Conservation (phyloP, 2,113 vertebrate species). For the Psophia crepitans region DNA sequence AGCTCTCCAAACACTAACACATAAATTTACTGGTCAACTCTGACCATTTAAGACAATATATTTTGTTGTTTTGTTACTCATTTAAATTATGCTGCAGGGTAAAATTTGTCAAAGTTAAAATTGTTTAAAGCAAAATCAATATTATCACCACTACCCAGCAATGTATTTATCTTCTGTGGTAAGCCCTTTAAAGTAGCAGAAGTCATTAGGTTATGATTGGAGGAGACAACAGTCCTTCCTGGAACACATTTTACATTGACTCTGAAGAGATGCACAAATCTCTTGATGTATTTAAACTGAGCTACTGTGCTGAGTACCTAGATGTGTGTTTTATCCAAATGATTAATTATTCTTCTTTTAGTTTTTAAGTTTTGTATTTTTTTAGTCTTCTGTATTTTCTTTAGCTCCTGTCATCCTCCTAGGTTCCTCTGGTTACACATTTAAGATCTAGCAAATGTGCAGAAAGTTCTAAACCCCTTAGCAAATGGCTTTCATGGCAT, state of each 20-base stretch:
- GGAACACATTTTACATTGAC: neutral
- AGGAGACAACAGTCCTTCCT: neutral
- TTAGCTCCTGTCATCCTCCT: neutral
- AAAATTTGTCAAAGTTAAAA: neutral
- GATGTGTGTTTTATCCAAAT: neutral
- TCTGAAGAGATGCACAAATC: neutral
- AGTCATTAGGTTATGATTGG: neutral
- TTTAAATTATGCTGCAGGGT: neutral
- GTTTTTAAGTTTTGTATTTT: neutral
- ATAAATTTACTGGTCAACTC: neutral
- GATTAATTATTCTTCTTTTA: neutral
- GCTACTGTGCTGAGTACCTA: neutral
- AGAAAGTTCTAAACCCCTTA: neutral
- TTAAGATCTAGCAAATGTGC: neutral
- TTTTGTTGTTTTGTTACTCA: neutral
- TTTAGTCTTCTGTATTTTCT: neutral
- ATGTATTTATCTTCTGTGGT: neutral
- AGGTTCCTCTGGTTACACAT: neutral
- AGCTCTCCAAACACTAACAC: neutral
- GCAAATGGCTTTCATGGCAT: conserved; percentile 3
- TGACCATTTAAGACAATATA: neutral
- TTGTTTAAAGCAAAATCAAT: conserved; percentile 7
- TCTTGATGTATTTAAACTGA: neutral
- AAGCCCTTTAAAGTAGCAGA: neutral
- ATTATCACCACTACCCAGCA: neutral